Evolutionary conservation across 2,113 vertebrate genomes (phyloP).

Genomic region (Phainopepla nitens): DNA sequence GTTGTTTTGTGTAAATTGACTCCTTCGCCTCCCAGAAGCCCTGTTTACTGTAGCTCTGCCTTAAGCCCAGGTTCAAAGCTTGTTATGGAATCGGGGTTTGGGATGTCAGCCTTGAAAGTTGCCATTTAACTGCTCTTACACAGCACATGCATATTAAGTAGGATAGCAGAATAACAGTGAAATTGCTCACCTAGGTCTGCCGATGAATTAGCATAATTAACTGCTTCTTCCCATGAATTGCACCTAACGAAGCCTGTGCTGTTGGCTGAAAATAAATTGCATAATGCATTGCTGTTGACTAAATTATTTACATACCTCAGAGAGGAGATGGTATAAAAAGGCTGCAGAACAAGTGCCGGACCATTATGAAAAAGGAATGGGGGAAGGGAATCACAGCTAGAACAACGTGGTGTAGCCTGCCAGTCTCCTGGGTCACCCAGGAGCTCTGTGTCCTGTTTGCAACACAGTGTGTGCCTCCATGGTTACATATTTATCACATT

Average conservation of each 20-base stretch:
- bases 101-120: conserved; percentile 28
- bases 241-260: conserved; percentile 52
- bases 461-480: neutral
- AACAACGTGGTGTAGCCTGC: neutral
- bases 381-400: neutral
- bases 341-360: neutral
- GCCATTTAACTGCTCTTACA: conserved; percentile 23
- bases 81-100: neutral
- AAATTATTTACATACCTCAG: conserved; percentile 59
- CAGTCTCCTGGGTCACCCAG: neutral
- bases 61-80: neutral
- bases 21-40: neutral
- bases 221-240: conserved; percentile 52
- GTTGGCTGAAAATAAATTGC: conserved; percentile 63
- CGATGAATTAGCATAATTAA: conserved; percentile 62
- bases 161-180: conserved; percentile 23
- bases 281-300: conserved; percentile 55
- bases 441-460: neutral
- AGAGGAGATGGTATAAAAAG: conserved; percentile 11
- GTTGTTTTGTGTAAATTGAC: conserved; percentile 31
- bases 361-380: neutral
- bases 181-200: conserved; percentile 58
- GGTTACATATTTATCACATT: neutral
- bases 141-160: conserved; percentile 33
- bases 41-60: neutral